Conservation (phyloP, 1,140 invertebrate species). For the Sipha flava region DNA sequence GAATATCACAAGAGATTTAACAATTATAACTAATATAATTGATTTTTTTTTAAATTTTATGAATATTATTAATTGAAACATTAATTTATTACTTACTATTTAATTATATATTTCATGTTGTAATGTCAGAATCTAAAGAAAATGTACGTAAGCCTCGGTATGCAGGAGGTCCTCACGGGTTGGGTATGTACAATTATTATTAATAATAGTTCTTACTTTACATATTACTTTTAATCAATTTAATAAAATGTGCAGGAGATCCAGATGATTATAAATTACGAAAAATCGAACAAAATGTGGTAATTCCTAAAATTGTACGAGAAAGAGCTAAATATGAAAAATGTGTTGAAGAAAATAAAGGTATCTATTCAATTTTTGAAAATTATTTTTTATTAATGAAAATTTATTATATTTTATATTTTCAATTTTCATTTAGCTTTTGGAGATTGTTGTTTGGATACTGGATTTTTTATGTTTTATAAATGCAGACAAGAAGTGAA, state of each 20-base stretch:
- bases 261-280: slow-evolving; percentile 69
- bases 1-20: no score
- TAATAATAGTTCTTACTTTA: neutral
- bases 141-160: neutral
- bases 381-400: neutral
- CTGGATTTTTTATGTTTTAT: slow-evolving; percentile 57
- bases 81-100: neutral
- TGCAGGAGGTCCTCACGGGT: slow-evolving; percentile 10
- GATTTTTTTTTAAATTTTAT: no score
- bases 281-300: slow-evolving; percentile 72
- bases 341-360: slow-evolving; percentile 60
- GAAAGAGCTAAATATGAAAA: slow-evolving; percentile 67
- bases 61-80: no score
- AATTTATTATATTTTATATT: neutral
- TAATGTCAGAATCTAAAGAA: neutral
- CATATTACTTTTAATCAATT: neutral
- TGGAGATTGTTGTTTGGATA: slow-evolving; percentile 63
- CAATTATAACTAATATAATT: no score
- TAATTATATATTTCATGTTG: no score
- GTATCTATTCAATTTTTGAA: slow-evolving; percentile 40
- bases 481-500: slow-evolving; percentile 65
- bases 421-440: slow-evolving; percentile 50
- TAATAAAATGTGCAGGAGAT: slow-evolving; percentile 57
- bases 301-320: slow-evolving; percentile 77
- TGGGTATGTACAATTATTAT: neutral